A percentile compares a stretch with the other conserved stretches of the same genome.
These are phyloP conservation scores for Rhabdophis nuchalis DNA, from an alignment of 2,797 vertebrate species.

Conservation along the genomic window DNA sequence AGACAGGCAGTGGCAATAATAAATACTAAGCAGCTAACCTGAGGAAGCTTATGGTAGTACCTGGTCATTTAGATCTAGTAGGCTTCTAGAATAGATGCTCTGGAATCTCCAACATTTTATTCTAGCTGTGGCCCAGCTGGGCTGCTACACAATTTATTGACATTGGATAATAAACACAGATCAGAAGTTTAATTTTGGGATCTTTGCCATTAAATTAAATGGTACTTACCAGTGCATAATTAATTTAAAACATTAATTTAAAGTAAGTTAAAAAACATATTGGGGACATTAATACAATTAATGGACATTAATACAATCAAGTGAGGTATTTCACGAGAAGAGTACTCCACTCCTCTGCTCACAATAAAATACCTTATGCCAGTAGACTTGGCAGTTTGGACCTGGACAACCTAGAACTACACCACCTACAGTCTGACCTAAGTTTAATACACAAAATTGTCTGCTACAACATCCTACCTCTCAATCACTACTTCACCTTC, in stretches of 20 bases:
- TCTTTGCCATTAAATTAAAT: neutral
- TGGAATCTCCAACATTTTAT: neutral
- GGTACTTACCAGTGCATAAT: neutral
- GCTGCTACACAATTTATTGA: neutral
- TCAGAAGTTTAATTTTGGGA: neutral
- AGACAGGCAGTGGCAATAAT: neutral
- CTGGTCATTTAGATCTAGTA: neutral
- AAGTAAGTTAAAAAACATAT: neutral
- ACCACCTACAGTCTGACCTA: too few relatives aligned
- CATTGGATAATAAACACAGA: neutral
- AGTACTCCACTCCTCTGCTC: too few relatives aligned
- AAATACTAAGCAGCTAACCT: neutral
- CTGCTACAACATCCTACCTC: too few relatives aligned
- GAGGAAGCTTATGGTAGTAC: neutral
- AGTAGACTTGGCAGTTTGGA: too few relatives aligned
- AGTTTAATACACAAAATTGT: too few relatives aligned
- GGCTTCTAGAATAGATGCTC: neutral
- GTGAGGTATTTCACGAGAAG: too few relatives aligned
- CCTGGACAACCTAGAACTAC: too few relatives aligned
- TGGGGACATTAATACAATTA: too few relatives aligned
- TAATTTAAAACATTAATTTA: neutral
- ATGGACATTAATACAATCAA: too few relatives aligned
- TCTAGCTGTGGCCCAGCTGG: neutral
- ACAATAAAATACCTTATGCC: too few relatives aligned
- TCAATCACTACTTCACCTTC: too few relatives aligned